Conservation (phyloP, 2,797 vertebrate species). For the Cirrhinus molitorella region DNA sequence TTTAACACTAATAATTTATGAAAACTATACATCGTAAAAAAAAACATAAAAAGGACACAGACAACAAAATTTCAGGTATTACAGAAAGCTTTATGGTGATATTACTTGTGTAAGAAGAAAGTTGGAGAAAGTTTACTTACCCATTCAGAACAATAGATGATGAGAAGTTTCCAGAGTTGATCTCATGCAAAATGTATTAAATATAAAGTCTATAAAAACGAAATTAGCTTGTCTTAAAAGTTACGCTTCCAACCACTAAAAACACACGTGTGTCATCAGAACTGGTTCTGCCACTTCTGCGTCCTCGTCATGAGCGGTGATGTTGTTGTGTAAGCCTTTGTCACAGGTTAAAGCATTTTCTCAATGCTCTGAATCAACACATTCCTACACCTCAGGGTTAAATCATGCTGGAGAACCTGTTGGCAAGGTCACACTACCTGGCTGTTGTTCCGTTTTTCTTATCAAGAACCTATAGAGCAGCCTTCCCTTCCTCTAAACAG, state of each 20-base stretch:
- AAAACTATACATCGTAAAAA: background rate
- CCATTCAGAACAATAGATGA: slow-evolving; percentile 10
- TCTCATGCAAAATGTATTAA: background rate
- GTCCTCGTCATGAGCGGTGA: slow-evolving; percentile 17
- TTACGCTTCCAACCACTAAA: background rate
- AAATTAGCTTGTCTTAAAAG: background rate
- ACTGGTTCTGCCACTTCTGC: slow-evolving; percentile 56
- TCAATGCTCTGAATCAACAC: slow-evolving; percentile 17
- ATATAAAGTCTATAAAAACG: background rate
- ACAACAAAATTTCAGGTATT: no score
- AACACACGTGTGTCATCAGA: slow-evolving; percentile 36
- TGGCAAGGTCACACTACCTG: background rate
- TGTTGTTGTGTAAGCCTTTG: slow-evolving; percentile 50
- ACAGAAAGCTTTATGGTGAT: background rate
- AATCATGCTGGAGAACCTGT: slow-evolving; percentile 12
- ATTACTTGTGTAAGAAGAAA: background rate
- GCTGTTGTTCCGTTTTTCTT: slow-evolving; percentile 42
- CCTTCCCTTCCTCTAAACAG: slow-evolving; percentile 24
- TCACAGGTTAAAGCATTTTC: slow-evolving; percentile 26
- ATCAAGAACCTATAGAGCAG: slow-evolving; percentile 39
- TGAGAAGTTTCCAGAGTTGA: background rate
- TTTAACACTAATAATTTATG: background rate
- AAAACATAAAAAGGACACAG: background rate
- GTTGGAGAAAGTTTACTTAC: slow-evolving; percentile 10
- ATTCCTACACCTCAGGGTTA: background rate